Conservation (phyloP, 2,113 vertebrate species). For the Vulpes lagopus region DNA sequence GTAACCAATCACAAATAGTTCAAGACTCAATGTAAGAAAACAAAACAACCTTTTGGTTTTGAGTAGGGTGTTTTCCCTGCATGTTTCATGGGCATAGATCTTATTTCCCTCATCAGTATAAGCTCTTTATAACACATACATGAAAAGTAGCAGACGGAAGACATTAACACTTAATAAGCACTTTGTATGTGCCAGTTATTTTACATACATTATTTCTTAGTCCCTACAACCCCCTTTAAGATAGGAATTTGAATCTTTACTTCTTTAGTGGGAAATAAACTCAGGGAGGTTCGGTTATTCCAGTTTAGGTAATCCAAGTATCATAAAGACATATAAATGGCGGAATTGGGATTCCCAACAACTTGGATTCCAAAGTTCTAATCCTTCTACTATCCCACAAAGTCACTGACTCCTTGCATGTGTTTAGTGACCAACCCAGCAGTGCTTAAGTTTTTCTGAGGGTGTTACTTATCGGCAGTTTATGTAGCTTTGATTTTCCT, state of each 20-base stretch:
- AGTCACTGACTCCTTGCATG: neutral
- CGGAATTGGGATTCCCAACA: neutral
- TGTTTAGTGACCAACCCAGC: neutral
- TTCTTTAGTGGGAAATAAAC: conserved; percentile 30
- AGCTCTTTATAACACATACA: neutral
- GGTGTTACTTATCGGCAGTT: neutral
- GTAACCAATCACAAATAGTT: neutral
- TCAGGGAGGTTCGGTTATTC: neutral
- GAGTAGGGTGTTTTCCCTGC: neutral
- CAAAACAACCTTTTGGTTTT: neutral
- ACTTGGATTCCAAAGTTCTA: neutral
- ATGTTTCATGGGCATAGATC: neutral
- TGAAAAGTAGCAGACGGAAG: neutral
- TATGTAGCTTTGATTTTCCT: neutral
- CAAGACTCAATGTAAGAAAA: neutral
- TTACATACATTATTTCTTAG: neutral
- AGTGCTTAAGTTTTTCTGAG: neutral
- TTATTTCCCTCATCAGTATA: neutral
- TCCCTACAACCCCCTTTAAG: neutral
- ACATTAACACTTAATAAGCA: neutral
- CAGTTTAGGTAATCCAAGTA: neutral
- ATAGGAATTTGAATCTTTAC: neutral
- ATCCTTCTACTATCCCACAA: neutral
- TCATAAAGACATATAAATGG: neutral
- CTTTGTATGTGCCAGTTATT: neutral